Conservation (phyloP, 2,888 invertebrate genomes). For the Petrophora chlorosata region DNA sequence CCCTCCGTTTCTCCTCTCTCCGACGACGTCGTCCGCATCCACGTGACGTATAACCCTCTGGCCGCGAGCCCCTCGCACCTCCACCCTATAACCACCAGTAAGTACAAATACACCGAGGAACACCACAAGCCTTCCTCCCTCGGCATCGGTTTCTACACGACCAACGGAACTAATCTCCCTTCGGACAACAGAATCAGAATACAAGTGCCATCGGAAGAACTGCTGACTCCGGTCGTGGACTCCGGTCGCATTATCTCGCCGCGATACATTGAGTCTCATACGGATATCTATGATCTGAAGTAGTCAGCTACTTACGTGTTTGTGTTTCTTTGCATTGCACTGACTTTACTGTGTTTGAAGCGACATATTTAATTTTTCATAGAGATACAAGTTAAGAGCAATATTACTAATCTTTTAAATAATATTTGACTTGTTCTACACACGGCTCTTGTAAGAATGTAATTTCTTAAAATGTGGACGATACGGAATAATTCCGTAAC, state of each 20-base stretch:
- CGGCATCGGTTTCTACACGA: constrained; percentile 76
- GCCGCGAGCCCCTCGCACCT: constrained; percentile 81
- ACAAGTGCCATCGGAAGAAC: constrained; percentile 87
- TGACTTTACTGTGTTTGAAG: too few relatives aligned
- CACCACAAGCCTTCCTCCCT: constrained; percentile 72
- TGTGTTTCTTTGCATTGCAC: too few relatives aligned
- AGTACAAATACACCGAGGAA: constrained; percentile 67
- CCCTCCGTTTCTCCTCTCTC: constrained; percentile 85
- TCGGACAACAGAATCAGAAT: constrained; percentile 90
- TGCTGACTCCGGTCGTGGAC: constrained; percentile 86
- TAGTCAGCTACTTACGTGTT: too few relatives aligned
- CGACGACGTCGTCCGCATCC: constrained; percentile 89
- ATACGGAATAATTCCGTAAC: neutral
- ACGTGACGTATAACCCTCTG: constrained; percentile 88
- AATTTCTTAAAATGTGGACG: neutral
- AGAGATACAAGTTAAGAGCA: neutral
- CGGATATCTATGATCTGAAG: constrained; percentile 72
- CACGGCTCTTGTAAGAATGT: neutral
- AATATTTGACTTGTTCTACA: constrained; percentile 18
- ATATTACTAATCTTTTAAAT: constrained; percentile 22
- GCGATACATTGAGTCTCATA: constrained; percentile 68
- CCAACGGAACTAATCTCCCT: constrained; percentile 79
- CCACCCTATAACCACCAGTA: constrained; percentile 74
- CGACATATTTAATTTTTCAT: too few relatives aligned
- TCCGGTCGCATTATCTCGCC: constrained; percentile 80